Base-by-base conservation (phyloP, 2,113 vertebrate genomes). In the Anarhynchus alexandrinus region DNA sequence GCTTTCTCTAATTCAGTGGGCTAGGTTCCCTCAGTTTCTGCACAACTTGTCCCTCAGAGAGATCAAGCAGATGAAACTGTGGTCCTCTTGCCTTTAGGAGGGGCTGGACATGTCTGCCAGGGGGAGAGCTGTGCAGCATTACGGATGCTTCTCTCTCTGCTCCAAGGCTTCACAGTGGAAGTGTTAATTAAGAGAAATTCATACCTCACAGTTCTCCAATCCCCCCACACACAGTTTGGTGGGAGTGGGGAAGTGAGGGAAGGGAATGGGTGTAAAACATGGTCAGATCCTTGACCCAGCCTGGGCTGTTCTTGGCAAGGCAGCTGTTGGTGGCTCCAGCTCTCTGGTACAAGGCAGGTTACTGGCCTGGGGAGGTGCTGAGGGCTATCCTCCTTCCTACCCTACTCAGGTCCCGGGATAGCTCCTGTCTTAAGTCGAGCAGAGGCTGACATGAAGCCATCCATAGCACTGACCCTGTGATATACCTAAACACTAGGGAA, bases 51-150 rank as follows among this genome's bases (percentile, higher is more conserved):
- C 20, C 57, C 26, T 65, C n/a, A 42, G 15, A 71, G 42, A 71
- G 77, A 19, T 51, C 17, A 34, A 54, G 51, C 22, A 93, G 57
- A 27, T 40, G 36, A 69, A 76, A 49, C 6, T 49, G 40, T 2
- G 2, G 11, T 47, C 9, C 10, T 30, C 16, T 87, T 65, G 30
- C 7, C 20, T 72, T 87, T 77, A 26, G 20, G 15, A 67, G 9
- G 18, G 8, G 32, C 57, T 1, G 7, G 47, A 64, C 11, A 51
- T 0, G 4, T 19, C 19, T 59, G 19, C 10, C 4, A 14, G 12
- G 5, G 17, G 5, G 9, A 86, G 25, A 79, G 21, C 51, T 67
- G 27, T 54, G 45, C 8, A 16, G 11, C 5, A 3, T 25, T 38
- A 12, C 0, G 2, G 26, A 23, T 74, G 36, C 9, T 45, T 61